Conservation (phyloP, 23 tunicate genomes). For the Trididemnum clinides region DNA sequence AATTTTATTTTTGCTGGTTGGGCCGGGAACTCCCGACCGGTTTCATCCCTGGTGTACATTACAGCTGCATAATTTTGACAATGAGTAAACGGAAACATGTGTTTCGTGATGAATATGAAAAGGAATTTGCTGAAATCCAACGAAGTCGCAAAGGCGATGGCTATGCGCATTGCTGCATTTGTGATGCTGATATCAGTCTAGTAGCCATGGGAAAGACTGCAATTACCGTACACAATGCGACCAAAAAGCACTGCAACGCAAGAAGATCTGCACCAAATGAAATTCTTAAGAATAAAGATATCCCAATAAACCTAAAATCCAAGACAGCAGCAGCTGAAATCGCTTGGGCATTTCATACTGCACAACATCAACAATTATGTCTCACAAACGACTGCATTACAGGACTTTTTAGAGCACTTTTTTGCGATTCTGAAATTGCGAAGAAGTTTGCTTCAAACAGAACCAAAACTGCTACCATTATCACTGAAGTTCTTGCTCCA, state of each 20-base stretch:
- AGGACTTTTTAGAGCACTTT: constrained; percentile 2
- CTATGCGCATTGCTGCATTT: background rate
- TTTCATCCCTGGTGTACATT: too few relatives aligned
- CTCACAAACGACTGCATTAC: constrained; percentile 49
- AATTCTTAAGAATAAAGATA: background rate
- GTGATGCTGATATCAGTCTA: background rate
- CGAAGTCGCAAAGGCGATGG: constrained; percentile 2
- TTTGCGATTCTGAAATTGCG: background rate
- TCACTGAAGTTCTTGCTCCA: constrained; percentile 49
- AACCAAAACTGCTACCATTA: constrained; percentile 25
- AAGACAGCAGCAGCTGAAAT: constrained; percentile 42
- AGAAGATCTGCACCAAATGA: background rate
- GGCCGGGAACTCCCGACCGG: too few relatives aligned
- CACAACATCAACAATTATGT: constrained; percentile 38
- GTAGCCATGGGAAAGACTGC: background rate
- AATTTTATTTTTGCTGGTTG: too few relatives aligned
- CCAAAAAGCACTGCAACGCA: background rate
- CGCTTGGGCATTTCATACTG: constrained; percentile 49
- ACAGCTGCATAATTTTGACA: too few relatives aligned
- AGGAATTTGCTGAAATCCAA: background rate
- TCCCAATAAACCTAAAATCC: background rate
- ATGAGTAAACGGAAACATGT: constrained; percentile 4
- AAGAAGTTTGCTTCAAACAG: constrained; percentile 10
- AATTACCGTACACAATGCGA: background rate
- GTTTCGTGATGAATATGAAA: constrained; percentile 10